phyloP scores from a whole-genome alignment of 2,113 vertebrate species.

The Epinephelus moara region DNA sequence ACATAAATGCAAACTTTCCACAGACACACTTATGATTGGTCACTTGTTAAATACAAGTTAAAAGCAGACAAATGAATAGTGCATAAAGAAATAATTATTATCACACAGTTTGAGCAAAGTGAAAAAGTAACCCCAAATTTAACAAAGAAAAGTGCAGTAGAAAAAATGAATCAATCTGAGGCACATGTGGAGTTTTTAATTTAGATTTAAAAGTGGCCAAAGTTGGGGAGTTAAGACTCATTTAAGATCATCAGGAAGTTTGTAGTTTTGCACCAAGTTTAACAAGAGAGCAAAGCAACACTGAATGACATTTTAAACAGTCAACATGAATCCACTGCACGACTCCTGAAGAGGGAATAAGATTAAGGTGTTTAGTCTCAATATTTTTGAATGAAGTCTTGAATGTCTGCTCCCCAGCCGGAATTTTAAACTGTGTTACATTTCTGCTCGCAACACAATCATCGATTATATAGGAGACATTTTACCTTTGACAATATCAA shows the following conservation, averaged over 20 bases:
- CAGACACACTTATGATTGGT: not conserved
- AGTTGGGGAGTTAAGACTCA: not conserved
- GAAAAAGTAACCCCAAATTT: not conserved
- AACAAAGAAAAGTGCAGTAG: not conserved
- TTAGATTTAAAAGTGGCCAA: slow-evolving; percentile 11
- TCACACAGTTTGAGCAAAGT: not conserved
- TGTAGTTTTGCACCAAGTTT: not conserved
- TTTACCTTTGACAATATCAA: slow-evolving; percentile 7
- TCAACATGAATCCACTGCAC: not conserved
- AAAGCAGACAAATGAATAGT: not conserved
- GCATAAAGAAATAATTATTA: not conserved
- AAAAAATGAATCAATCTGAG: slow-evolving; percentile 5
- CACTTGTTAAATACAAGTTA: not conserved
- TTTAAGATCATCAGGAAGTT: not conserved
- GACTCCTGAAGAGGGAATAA: not conserved
- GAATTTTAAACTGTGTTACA: not conserved
- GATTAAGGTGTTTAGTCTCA: not conserved
- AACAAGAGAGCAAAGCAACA: not conserved
- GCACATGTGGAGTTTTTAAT: not conserved
- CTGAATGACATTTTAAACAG: slow-evolving; percentile 8
- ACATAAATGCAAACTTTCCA: not conserved
- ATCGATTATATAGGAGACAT: slow-evolving; percentile 1
- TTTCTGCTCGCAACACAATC: not conserved
- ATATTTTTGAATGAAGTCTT: not conserved
- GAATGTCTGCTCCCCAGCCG: not conserved